Base-by-base conservation (phyloP, 2,797 vertebrate species). In the Peromyscus nudipes region DNA sequence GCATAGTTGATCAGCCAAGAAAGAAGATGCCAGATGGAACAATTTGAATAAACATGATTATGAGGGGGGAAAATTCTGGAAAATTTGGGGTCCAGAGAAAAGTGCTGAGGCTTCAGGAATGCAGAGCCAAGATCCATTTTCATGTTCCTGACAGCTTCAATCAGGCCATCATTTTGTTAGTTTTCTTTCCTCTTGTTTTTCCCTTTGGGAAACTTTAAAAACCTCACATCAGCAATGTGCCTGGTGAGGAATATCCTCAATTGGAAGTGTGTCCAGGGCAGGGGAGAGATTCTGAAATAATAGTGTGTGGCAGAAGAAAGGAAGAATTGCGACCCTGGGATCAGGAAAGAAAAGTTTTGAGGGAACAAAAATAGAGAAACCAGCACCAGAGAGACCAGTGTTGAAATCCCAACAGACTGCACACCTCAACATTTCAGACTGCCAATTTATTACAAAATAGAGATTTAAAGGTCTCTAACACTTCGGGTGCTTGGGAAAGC, bases 191-290 rank as follows among this genome's bases (percentile, higher is more conserved):
- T 91, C 27, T 4, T 96, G 62, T 90, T 96, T 94, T 94, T 65
- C 57, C 96, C 76, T 93, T 93, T 89, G 67, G 62, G 62, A 87
- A 94, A 96, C 73, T 79, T 94, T 76, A 91, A 96, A 97, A 97
- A 96, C 76, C 80, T 96, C 86, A 97, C 64, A 69, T 89, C 25
- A 40, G 52, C 95, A 94, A 31, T 95, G 64, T 91, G 75, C 71
- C 17, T 3, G 83, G 31, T 93, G n/a, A 91, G 89, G 86, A 52
- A 93, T 95, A 92, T 81, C 34, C 96, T 97, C 91, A 84, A 89
- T 71, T 73, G 96, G 73, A 91, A 97, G 82, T 86, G 31, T 91
- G 43, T 93, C 88, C 77, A 79, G 76, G 13, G 60, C 19, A 91
- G 77, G 85, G 73, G 40, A 43, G 89, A 92, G 77, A 65, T 62